Conservation (phyloP, 53 echinoderm and acorn worm genomes). For the Luidia sarsii region DNA sequence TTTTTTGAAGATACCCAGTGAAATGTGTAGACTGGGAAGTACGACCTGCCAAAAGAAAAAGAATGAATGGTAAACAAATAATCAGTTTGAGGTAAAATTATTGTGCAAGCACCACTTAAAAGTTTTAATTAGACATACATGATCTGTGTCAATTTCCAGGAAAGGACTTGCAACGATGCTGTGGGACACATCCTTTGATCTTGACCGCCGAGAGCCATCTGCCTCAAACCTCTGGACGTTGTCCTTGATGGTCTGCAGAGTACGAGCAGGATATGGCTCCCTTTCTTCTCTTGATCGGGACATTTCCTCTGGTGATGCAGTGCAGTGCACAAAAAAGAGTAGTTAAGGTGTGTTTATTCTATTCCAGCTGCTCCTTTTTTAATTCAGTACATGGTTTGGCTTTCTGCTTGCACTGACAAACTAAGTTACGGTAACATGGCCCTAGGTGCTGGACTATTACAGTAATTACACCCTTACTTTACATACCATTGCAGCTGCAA, state of each 20-base stretch:
- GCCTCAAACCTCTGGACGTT: background rate
- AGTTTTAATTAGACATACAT: constrained; percentile 43
- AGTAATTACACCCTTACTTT: no score
- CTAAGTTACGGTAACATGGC: background rate
- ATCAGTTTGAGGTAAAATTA: no score
- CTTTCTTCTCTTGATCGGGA: background rate
- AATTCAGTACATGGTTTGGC: background rate
- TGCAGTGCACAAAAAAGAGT: no score
- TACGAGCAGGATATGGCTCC: background rate
- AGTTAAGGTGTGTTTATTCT: no score
- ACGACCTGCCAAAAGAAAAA: background rate
- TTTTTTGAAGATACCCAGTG: constrained; percentile 27
- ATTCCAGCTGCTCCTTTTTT: no score
- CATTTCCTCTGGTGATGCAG: background rate
- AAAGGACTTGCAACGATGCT: constrained; percentile 30
- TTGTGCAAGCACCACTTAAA: no score
- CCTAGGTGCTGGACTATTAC: no score
- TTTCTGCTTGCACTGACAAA: no score
- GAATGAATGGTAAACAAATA: background rate
- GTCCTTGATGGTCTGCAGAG: background rate
- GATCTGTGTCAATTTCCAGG: constrained; percentile 13
- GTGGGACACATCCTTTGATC: constrained; percentile 26
- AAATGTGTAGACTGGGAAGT: constrained; percentile 26
- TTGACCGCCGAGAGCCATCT: background rate
- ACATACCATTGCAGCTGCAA: constrained; percentile 39